Percentiles rank a stretch among this genome's conserved stretches.
Conservation (phyloP, 2,113 vertebrate species). For the Regulus satrapa region DNA sequence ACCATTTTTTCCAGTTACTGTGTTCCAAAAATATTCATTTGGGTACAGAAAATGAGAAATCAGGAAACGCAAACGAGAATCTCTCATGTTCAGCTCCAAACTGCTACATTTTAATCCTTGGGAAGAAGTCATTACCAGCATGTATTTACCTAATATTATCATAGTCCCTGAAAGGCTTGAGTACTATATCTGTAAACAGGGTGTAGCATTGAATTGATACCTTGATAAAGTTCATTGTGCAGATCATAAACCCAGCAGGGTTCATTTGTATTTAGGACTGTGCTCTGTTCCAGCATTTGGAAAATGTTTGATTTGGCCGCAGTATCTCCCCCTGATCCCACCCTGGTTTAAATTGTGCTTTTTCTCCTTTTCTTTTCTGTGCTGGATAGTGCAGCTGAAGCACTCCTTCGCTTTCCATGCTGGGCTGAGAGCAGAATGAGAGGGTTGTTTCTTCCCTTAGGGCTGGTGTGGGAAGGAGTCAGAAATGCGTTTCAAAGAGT, state of each 20-base stretch:
- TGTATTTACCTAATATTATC: not conserved
- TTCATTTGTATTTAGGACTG: slow-evolving; percentile 10
- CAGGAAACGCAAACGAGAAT: not conserved
- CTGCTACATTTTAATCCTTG: not conserved
- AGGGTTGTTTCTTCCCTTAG: not conserved
- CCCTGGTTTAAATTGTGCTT: not conserved
- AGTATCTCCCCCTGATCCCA: not conserved
- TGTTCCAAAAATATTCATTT: slow-evolving; percentile 29
- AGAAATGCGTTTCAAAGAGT: slow-evolving; percentile 8
- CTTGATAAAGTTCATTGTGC: not conserved
- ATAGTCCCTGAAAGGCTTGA: not conserved
- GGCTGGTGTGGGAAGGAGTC: not conserved
- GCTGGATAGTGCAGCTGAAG: not conserved
- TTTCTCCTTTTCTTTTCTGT: not conserved
- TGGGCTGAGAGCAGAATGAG: not conserved
- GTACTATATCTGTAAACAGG: not conserved
- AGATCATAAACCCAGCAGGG: slow-evolving; percentile 43
- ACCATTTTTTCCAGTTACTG: slow-evolving; percentile 25
- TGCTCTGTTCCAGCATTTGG: slow-evolving; percentile 13
- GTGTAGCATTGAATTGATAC: not conserved
- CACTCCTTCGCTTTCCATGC: not conserved
- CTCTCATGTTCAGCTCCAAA: not conserved
- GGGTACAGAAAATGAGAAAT: slow-evolving; percentile 21
- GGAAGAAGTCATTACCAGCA: not conserved
- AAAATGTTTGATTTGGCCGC: slow-evolving; percentile 55